These are phyloP conservation scores for Kryptopterus vitreolus DNA, from an alignment of 2,797 vertebrate species.

Conservation along the genomic window DNA sequence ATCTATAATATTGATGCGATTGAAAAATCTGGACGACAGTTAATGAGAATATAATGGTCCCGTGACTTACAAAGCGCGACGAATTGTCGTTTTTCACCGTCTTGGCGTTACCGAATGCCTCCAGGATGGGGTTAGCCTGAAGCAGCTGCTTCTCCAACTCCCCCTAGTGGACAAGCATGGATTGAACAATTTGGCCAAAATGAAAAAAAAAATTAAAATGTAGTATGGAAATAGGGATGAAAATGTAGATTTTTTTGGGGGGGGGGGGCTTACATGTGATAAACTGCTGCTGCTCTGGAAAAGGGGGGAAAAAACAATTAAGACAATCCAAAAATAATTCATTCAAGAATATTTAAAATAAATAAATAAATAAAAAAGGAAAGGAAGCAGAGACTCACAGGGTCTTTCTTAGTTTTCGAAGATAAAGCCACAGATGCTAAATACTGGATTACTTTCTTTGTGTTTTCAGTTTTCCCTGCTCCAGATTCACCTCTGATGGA, in stretches of 20 bases:
- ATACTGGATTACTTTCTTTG: conserved; percentile 99
- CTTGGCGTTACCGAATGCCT: conserved; percentile 97
- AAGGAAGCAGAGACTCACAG: conserved; percentile 71
- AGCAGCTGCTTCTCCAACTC: conserved; percentile 96
- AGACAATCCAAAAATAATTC: neutral
- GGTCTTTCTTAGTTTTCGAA: conserved; percentile 94
- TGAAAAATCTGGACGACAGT: neutral
- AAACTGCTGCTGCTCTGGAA: conserved; percentile 71
- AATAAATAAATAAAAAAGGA: neutral
- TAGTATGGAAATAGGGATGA: conserved; percentile 26
- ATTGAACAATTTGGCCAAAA: neutral
- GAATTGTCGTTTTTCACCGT: conserved; percentile 99
- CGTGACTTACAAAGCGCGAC: conserved; percentile 88
- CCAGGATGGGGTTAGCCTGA: conserved; percentile 97
- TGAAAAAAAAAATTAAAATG: neutral
- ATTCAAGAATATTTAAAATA: no score
- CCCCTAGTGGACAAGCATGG: conserved; percentile 73
- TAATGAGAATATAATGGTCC: neutral
- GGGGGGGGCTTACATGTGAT: conserved; percentile 76
- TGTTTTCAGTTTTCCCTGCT: conserved; percentile 97
- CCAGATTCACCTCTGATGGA: conserved; percentile 89
- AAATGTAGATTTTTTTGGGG: conserved; percentile 42
- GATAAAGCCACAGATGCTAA: conserved; percentile 92
- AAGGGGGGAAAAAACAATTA: conserved; percentile 34
- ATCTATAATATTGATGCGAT: no score